Conservation (phyloP, 2,113 vertebrate species). For the Chauna torquata region DNA sequence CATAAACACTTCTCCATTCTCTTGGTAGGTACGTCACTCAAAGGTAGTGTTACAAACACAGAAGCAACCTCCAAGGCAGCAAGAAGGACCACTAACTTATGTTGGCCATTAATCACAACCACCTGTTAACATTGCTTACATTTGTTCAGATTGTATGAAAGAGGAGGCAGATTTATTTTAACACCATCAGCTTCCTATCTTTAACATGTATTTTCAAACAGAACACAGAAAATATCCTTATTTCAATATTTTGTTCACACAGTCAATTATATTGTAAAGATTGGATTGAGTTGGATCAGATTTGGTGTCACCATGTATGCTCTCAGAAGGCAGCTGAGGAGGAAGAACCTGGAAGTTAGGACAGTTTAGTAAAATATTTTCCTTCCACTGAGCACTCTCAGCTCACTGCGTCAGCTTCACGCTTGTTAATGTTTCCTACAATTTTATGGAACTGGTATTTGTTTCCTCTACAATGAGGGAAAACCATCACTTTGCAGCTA, state of each 20-base stretch:
- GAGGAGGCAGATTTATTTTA: background rate
- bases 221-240: background rate
- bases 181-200: background rate
- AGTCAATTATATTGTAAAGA: background rate
- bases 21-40: background rate
- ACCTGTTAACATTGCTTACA: background rate
- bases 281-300: background rate
- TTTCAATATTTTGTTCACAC: background rate
- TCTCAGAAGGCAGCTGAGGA: background rate
- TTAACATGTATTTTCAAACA: background rate
- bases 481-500: background rate
- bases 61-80: background rate
- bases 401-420: background rate
- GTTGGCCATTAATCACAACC: background rate
- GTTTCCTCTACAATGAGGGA: background rate
- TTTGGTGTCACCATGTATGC: background rate
- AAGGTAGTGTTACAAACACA: background rate
- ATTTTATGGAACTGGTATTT: background rate
- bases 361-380: background rate
- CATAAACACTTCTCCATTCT: background rate
- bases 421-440: background rate
- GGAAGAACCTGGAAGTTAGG: background rate
- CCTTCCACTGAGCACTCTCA: background rate
- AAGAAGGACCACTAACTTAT: background rate
- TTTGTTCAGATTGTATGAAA: background rate